Percentiles rank a stretch among this genome's conserved stretches.
Evolutionary conservation across 2,888 invertebrate genomes (phyloP).

Genomic region (Drosophila cracens): DNA sequence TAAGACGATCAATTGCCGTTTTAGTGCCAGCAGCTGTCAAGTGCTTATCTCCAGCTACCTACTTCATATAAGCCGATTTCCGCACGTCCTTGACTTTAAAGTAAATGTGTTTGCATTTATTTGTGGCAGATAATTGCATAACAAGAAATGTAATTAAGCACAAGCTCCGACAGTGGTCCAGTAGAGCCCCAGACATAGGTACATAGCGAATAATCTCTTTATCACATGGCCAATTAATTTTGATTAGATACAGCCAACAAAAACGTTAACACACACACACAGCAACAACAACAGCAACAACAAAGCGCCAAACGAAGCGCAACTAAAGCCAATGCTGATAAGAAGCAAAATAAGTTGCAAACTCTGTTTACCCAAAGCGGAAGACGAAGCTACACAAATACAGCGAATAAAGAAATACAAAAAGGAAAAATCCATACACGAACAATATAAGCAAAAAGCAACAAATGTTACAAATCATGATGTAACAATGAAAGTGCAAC

Average conservation of each 20-base stretch:
- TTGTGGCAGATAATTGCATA: conserved; percentile 41
- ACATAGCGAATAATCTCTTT: conserved; percentile 60
- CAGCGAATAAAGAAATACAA: conserved; percentile 39
- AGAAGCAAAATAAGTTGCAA: conserved; percentile 46
- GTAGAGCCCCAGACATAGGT: background rate
- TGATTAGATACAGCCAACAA: conserved; percentile 62
- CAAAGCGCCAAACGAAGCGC: conserved; percentile 59
- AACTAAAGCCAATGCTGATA: conserved; percentile 54
- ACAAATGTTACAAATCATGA: conserved; percentile 55
- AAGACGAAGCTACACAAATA: conserved; percentile 48
- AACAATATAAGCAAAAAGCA: conserved; percentile 25
- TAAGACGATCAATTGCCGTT: conserved; percentile 41
- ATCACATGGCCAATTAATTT: conserved; percentile 76
- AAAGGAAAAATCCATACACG: conserved; percentile 29
- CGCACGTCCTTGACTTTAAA: conserved; percentile 71
- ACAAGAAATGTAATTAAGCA: conserved; percentile 58
- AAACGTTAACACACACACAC: background rate
- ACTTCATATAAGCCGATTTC: conserved; percentile 55
- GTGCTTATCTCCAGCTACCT: conserved; percentile 32
- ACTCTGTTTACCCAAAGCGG: conserved; percentile 58
- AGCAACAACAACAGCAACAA: conserved; percentile 10
- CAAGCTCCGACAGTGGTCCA: conserved; percentile 24
- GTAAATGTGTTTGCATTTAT: background rate
- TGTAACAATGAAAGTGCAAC: conserved; percentile 74
- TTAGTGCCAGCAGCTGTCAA: conserved; percentile 46